phyloP scores from a whole-genome alignment of 2,888 invertebrate genomes.

The Cephus sareptanus region DNA sequence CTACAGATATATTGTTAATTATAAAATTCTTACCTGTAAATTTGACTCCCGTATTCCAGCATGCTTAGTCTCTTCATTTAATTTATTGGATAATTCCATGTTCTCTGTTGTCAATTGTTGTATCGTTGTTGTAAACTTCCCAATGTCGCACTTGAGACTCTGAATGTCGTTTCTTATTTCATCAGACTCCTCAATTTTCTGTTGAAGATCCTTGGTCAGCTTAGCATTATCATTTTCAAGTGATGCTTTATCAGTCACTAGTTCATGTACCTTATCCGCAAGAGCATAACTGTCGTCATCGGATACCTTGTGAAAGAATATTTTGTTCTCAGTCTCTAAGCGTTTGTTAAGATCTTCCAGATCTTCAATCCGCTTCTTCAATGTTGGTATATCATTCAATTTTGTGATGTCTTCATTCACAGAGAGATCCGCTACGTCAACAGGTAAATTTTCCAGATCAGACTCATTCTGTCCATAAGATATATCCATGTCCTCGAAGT shows the following conservation, averaged over 20 bases:
- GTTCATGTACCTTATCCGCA: conserved; percentile 23
- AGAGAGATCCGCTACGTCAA: background rate
- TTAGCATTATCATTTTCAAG: conserved; percentile 47
- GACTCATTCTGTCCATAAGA: conserved; percentile 26
- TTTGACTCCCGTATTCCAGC: conserved; percentile 28
- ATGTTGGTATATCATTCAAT: conserved; percentile 2
- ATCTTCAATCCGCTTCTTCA: conserved; percentile 16
- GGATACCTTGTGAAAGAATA: background rate
- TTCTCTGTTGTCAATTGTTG: conserved; percentile 52
- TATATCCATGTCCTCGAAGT: conserved; percentile 45
- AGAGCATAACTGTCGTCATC: conserved; percentile 22
- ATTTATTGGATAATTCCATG: conserved; percentile 45
- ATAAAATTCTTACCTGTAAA: conserved; percentile 30
- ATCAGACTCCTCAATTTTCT: conserved; percentile 47
- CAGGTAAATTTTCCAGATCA: conserved; percentile 13
- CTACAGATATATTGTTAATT: background rate
- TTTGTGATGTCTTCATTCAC: conserved; percentile 4
- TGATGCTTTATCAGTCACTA: conserved; percentile 29
- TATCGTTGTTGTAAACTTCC: conserved; percentile 49
- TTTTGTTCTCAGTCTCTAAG: conserved; percentile 11
- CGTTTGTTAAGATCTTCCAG: conserved; percentile 5
- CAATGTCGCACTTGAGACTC: conserved; percentile 48
- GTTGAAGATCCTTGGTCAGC: conserved; percentile 37
- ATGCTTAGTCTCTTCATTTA: conserved; percentile 40
- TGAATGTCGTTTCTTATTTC: conserved; percentile 49